phyloP scores from a whole-genome alignment of 1,140 invertebrate species.

The Neodiprion pinetum region DNA sequence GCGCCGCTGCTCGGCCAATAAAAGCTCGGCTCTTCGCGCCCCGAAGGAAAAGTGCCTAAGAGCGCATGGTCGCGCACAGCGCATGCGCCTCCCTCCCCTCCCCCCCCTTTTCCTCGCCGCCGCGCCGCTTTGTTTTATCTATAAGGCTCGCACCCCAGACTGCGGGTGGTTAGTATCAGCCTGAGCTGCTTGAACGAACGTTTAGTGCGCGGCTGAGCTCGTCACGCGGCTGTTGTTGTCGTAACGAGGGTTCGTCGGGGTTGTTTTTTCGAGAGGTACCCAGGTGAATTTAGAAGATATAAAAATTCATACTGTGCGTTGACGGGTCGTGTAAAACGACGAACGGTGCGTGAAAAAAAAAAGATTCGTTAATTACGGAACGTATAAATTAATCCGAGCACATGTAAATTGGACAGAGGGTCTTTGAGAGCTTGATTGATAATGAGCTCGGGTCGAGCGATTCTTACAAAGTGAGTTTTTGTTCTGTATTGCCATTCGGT shows the following conservation, averaged over 20 bases:
- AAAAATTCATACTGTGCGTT: too few relatives aligned
- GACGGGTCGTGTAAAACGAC: too few relatives aligned
- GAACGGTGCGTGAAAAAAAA: too few relatives aligned
- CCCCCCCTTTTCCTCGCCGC: background rate
- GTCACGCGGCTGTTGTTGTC: background rate
- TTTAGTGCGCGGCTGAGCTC: background rate
- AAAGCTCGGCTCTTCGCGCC: conserved; percentile 21
- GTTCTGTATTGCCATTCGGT: background rate
- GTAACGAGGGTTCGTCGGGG: background rate
- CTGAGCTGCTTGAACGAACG: conserved; percentile 30
- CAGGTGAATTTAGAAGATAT: too few relatives aligned
- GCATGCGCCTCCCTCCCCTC: conserved; percentile 31
- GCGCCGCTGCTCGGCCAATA: conserved; percentile 31
- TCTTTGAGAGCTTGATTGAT: too few relatives aligned
- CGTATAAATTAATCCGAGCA: too few relatives aligned
- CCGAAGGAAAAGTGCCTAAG: conserved; percentile 21
- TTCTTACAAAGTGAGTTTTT: too few relatives aligned
- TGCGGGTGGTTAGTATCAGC: conserved; percentile 42
- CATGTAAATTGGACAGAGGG: too few relatives aligned
- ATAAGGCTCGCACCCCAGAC: conserved; percentile 42
- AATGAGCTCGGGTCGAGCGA: too few relatives aligned
- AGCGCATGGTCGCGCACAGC: conserved; percentile 29
- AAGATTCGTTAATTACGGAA: too few relatives aligned
- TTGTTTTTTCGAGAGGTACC: too few relatives aligned
- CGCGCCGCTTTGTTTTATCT: conserved; percentile 33